Conservation (phyloP, 2,797 vertebrate species). For the Pangasius larnaudii region DNA sequence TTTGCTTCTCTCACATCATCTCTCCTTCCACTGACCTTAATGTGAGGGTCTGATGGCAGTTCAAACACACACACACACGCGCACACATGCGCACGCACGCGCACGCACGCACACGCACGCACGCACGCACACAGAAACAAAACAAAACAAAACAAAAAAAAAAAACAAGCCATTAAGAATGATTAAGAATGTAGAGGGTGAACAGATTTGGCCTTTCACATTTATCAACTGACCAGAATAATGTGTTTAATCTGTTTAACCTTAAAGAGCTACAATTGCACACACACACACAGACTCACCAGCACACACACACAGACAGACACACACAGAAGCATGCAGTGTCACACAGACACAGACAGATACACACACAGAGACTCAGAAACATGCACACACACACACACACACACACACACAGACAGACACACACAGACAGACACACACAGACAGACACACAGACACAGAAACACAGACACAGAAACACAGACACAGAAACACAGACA, state of each 20-base stretch:
- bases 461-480: not conserved
- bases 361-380: no score
- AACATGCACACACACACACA: not conserved
- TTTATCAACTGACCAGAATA: not conserved
- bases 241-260: not conserved
- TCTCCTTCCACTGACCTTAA: constrained; percentile 97
- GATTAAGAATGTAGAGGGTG: not conserved
- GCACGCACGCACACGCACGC: not conserved
- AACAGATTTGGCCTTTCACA: not conserved
- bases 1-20: constrained; percentile 97
- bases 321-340: not conserved
- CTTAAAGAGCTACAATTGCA: not conserved
- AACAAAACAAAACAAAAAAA: no score
- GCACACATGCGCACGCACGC: constrained; percentile 15
- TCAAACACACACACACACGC: constrained; percentile 12
- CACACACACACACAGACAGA: not conserved
- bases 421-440: not conserved
- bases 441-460: not conserved
- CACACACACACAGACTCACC: not conserved
- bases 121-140: constrained; percentile 13
- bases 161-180: no score
- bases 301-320: not conserved
- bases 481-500: not conserved
- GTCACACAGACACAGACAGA: not conserved
- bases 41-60: constrained; percentile 89